Evolutionary conservation across 2,113 vertebrate genomes (phyloP).

Genomic region (Coreoperca whiteheadi): DNA sequence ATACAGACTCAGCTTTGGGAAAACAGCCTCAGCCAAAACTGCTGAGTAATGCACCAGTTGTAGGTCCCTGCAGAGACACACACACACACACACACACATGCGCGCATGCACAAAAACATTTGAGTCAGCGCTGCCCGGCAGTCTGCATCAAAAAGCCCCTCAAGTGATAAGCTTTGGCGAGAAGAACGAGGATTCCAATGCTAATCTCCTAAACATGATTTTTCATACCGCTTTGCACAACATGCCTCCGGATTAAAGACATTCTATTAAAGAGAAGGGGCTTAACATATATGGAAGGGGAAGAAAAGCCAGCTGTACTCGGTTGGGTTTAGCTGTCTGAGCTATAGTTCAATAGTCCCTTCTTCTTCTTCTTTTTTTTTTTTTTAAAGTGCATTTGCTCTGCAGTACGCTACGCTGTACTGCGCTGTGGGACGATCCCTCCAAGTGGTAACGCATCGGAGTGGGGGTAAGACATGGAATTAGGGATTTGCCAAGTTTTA

Average conservation of each 20-base stretch:
- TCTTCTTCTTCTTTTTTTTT: constrained; percentile 19
- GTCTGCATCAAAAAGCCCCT: constrained; percentile 70
- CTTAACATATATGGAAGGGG: constrained; percentile 77
- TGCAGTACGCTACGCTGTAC: too few species aligned
- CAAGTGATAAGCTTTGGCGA: constrained; percentile 75
- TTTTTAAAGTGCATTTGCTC: constrained; percentile 54
- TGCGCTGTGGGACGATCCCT: constrained; percentile 62
- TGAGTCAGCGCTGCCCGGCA: constrained; percentile 66
- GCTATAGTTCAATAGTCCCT: constrained; percentile 69
- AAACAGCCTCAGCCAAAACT: constrained; percentile 61
- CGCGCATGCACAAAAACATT: constrained; percentile 52
- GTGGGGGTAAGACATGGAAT: neutral
- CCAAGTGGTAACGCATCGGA: constrained; percentile 27
- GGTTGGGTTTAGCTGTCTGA: constrained; percentile 69
- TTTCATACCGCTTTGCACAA: constrained; percentile 79
- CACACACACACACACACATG: constrained; percentile 14
- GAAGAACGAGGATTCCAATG: constrained; percentile 68
- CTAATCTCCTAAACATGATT: constrained; percentile 85
- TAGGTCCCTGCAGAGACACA: constrained; percentile 57
- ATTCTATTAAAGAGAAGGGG: constrained; percentile 81
- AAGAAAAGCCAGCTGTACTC: constrained; percentile 67
- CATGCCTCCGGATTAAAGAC: constrained; percentile 82
- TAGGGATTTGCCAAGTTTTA: constrained; percentile 43
- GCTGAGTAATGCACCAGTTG: constrained; percentile 74
- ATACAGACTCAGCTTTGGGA: constrained; percentile 59